A percentile compares a stretch with the other conserved stretches of the same genome.
These are phyloP conservation scores for Hemicordylus capensis DNA, from an alignment of 2,113 vertebrate genomes.

Conservation along the genomic window DNA sequence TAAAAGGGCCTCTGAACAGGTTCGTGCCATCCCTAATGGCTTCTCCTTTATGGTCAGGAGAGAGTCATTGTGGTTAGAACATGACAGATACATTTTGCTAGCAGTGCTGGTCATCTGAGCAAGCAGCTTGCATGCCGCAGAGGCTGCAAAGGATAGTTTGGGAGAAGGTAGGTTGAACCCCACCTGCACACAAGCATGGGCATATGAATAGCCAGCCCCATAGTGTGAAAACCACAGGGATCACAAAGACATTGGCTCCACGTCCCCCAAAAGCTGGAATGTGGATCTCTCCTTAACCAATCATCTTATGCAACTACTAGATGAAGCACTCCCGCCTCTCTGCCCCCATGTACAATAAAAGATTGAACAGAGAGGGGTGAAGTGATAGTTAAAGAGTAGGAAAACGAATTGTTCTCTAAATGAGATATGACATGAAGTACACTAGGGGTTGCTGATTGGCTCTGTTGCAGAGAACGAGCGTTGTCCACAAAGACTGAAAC, in stretches of 20 bases:
- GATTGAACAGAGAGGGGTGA: constrained; percentile 13
- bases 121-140: too few relatives aligned
- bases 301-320: not conserved
- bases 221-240: not conserved
- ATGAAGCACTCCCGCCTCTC: not conserved
- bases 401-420: constrained; percentile 43
- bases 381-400: constrained; percentile 24
- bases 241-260: not conserved
- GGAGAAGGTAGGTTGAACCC: too few relatives aligned
- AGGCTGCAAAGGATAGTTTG: too few relatives aligned
- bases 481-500: constrained; percentile 54
- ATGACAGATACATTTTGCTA: constrained; percentile 10
- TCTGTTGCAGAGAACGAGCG: constrained; percentile 51
- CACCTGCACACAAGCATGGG: too few relatives aligned
- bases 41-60: not conserved
- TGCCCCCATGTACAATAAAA: not conserved
- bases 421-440: constrained; percentile 43
- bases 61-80: not conserved
- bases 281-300: not conserved
- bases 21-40: too few relatives aligned
- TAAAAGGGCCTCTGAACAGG: too few relatives aligned
- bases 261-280: not conserved
- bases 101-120: too few relatives aligned
- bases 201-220: not conserved
- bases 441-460: constrained; percentile 36